These are phyloP conservation scores for Melanaphis sacchari DNA, from an alignment of 1,140 invertebrate species.

Conservation along the genomic window DNA sequence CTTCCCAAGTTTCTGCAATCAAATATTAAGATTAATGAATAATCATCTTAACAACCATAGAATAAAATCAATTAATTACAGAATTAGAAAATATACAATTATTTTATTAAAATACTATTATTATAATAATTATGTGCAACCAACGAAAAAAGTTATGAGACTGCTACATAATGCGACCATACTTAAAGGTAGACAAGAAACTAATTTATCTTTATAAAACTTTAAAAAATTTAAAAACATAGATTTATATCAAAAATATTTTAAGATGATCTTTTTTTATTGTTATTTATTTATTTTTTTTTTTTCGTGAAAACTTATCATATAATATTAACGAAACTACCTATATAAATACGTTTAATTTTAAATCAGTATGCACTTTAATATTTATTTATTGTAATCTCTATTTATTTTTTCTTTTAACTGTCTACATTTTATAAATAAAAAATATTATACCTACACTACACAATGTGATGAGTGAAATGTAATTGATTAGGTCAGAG, in stretches of 20 bases:
- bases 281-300: not conserved
- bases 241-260: not conserved
- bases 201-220: not conserved
- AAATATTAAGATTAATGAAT: slow-evolving; percentile 58
- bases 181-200: not conserved
- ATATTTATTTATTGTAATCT: not conserved
- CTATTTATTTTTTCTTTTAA: not conserved
- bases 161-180: not conserved
- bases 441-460: not conserved
- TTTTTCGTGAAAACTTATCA: not conserved
- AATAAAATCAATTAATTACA: not conserved
- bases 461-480: not conserved
- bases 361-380: not conserved
- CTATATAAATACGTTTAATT: not conserved
- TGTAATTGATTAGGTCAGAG: not conserved
- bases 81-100: not conserved
- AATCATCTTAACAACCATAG: not conserved
- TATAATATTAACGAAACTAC: not conserved
- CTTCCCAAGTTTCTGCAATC: slow-evolving; percentile 74
- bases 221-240: not conserved
- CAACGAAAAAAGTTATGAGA: not conserved
- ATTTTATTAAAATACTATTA: not conserved
- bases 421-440: not conserved
- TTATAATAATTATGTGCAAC: not conserved
- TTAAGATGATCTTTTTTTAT: not conserved